Evolutionary conservation across 2,113 vertebrate species (phyloP), one percentile per base, ranked within the genome.

Genomic region (Athene cunicularia): DNA sequence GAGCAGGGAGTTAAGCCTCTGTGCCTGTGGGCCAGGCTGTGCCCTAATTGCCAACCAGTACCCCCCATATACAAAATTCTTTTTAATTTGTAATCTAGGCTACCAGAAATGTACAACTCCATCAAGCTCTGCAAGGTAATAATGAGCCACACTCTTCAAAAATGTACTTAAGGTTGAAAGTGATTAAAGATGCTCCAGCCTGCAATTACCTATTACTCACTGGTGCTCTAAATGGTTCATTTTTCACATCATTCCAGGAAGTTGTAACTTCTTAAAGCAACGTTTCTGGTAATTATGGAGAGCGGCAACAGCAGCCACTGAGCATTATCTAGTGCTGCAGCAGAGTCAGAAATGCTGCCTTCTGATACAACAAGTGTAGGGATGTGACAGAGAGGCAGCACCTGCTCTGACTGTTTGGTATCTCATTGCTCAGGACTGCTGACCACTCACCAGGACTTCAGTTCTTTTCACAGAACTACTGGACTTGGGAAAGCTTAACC

Each of bases 161-260:
- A 95, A 53, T 70, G 93, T 87, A 81, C 93, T 95, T 97, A 93
- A 95, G 70, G 41, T 55, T 94, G 88, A 89, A 95, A 91, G 70
- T 95, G 86, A 96, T 97, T 95, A 96, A 95, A 96, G 94, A 95
- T 90, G 60, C 83, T 95, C 53, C 76, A 91, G 88, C 64, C 62
- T 95, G 76, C 95, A 95, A 96, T 91, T 97, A 96, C 94, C 93
- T 92, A 4, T 92, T 95, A 90, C 49, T 89, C 88, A 89, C 80
- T 66, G n/a, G 35, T 81, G 86, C 91, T 93, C 80, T 90, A 95
- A 95, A 97, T 0, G 2, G 35, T 87, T 96, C 14, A 9, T 94
- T 97, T 96, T 95, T 85, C 95, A 94, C 94, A 85, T 93, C 56
- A 41, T 95, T 73, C 62, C 83, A 85, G 95, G 86, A 93, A 95